phyloP scores from a whole-genome alignment of 2,113 vertebrate genomes.

The Grantiella picta region DNA sequence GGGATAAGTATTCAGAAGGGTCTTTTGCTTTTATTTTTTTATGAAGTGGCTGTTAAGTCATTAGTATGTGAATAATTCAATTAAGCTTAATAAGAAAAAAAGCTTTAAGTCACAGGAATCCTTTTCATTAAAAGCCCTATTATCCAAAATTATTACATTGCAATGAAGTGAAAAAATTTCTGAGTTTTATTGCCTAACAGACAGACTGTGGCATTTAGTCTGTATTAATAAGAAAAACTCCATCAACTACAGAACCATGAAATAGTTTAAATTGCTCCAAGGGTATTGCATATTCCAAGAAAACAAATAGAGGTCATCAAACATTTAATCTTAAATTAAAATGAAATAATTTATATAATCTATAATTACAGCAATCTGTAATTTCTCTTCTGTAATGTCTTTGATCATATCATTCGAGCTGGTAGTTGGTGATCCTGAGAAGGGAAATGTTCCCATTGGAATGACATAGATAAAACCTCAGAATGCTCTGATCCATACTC shows the following conservation, averaged over 20 bases:
- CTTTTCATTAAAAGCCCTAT: constrained; percentile 8
- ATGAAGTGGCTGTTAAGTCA: constrained; percentile 24
- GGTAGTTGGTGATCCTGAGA: background rate
- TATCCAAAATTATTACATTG: constrained; percentile 35
- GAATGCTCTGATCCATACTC: background rate
- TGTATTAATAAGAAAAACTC: background rate
- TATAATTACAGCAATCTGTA: background rate
- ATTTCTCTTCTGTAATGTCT: background rate
- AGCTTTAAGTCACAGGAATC: constrained; percentile 25
- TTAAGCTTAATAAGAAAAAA: constrained; percentile 3
- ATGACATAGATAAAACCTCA: background rate
- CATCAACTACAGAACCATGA: background rate
- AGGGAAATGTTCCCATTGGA: background rate
- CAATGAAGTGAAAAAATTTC: constrained; percentile 13
- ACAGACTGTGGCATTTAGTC: constrained; percentile 12
- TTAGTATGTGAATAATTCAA: constrained; percentile 21
- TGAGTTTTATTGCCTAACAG: background rate
- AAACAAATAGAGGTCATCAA: background rate
- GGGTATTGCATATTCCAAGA: constrained; percentile 5
- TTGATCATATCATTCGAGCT: background rate
- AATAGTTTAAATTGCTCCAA: background rate
- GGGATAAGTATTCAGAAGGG: background rate
- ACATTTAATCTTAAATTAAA: constrained; percentile 1
- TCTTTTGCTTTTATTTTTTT: constrained; percentile 2
- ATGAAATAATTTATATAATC: background rate